Base-by-base conservation (phyloP, 2,797 vertebrate genomes). In the Ptychobarbus kaznakovi region DNA sequence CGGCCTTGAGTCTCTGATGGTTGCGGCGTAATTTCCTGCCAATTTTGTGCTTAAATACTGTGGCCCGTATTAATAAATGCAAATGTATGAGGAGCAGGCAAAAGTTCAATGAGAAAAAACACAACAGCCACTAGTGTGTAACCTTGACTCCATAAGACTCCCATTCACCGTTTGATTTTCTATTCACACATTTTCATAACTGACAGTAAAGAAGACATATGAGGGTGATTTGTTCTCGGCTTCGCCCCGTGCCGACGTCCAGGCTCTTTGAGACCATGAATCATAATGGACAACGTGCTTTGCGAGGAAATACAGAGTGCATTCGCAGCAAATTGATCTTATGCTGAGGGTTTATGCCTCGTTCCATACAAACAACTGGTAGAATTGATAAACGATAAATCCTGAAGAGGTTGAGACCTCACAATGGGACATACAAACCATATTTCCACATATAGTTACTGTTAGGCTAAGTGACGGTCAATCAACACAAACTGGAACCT, bases 151-250 rank as follows among this genome's bases (percentile, higher is more conserved):
- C 85, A 86, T 87, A 73, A 90, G 25, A 79, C 76, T 89, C 83
- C 74, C 87, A 86, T 89, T 91, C 87, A 77, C 15, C 46, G 61
- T 74, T 78, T 84, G 86, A 87, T 89, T 89, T 90, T 86, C 86
- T 89, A 83, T 82, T 88, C 87, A 87, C 83, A 88, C 86, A 90
- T 89, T 90, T 90, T 90, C 88, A 88, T 91, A 91, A 91, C 87
- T 90, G 91, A 90, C 91, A 91, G 83, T 91, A 91, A 91, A 91
- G 90, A 88, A 89, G 90, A 91, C 83, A 80, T 86, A 92, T 87
- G 90, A 90, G 74, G 68, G 72, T 58, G 86, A 90, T 90, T 90
- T 90, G 87, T 89, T 88, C 89, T 76, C 77, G 11, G 69, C 85
- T 89, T 84, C 53, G 81, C 81, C 65, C 79, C 18, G 75, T 90